phyloP scores from a whole-genome alignment of 2,113 vertebrate genomes.

The Rhynchomys soricoides region DNA sequence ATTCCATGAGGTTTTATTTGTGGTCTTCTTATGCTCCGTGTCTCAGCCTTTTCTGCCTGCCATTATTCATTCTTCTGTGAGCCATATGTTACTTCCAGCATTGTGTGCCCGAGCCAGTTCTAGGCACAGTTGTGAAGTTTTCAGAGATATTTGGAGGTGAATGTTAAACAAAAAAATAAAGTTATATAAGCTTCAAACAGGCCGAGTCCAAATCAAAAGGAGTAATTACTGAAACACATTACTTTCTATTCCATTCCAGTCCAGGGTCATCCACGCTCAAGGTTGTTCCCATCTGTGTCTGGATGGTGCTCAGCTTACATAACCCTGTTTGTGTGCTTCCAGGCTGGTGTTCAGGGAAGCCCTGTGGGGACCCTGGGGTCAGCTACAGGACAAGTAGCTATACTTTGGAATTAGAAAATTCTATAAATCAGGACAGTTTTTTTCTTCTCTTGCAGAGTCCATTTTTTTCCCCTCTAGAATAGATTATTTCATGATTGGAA shows the following conservation, averaged over 20 bases:
- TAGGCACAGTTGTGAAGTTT: neutral
- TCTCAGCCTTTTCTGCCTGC: neutral
- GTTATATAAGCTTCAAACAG: neutral
- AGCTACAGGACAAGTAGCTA: neutral
- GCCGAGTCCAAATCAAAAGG: neutral
- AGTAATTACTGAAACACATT: neutral
- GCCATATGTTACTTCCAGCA: neutral
- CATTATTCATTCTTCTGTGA: neutral
- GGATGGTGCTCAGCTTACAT: neutral
- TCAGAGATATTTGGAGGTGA: neutral
- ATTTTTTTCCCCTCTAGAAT: neutral
- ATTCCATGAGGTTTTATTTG: neutral
- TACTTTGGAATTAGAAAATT: neutral
- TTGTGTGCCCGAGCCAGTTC: neutral
- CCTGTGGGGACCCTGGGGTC: neutral
- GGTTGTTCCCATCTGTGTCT: neutral
- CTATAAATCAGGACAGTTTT: neutral
- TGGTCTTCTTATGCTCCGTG: neutral
- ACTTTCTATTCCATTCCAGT: neutral
- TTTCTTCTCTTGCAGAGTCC: neutral
- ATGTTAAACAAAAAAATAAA: constrained; percentile 9
- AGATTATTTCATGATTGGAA: neutral
- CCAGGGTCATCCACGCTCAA: neutral
- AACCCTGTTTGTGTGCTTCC: neutral
- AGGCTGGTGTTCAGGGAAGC: neutral